Evolutionary conservation across 2,797 vertebrate species (phyloP).

Genomic region (Etheostoma nigrum): DNA sequence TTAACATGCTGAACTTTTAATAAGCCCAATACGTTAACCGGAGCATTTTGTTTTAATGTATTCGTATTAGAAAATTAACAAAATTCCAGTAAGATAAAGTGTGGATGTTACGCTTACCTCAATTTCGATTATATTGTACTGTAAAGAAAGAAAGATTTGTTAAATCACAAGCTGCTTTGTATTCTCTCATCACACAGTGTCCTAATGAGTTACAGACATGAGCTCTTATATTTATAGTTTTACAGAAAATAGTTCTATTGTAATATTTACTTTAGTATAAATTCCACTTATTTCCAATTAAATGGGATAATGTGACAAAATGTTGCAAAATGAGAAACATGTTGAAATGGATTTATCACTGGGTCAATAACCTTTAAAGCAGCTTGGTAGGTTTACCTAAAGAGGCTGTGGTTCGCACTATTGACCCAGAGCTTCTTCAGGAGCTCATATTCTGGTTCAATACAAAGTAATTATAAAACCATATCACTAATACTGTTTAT

Average conservation of each 20-base stretch:
- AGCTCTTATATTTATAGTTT: background rate
- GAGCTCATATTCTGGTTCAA: no score
- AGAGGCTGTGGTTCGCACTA: no score
- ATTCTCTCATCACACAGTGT: background rate
- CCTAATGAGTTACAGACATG: background rate
- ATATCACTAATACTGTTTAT: background rate
- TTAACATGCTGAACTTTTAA: background rate
- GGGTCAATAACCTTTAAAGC: no score
- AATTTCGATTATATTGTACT: slow-evolving; percentile 70
- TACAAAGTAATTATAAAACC: background rate
- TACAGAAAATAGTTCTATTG: no score
- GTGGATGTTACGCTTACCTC: slow-evolving; percentile 58
- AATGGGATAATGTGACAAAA: no score
- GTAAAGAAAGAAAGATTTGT: slow-evolving; percentile 33
- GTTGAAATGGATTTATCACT: no score
- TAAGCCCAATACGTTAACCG: background rate
- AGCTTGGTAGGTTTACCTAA: no score
- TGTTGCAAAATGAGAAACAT: no score
- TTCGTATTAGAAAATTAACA: background rate
- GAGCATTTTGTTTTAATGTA: background rate
- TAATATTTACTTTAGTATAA: no score
- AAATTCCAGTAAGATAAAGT: background rate
- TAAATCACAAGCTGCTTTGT: background rate
- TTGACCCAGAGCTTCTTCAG: no score
- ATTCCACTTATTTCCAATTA: no score